These are phyloP conservation scores for Alloplasta piceator DNA, from an alignment of 2,888 invertebrate species.

Conservation along the genomic window DNA sequence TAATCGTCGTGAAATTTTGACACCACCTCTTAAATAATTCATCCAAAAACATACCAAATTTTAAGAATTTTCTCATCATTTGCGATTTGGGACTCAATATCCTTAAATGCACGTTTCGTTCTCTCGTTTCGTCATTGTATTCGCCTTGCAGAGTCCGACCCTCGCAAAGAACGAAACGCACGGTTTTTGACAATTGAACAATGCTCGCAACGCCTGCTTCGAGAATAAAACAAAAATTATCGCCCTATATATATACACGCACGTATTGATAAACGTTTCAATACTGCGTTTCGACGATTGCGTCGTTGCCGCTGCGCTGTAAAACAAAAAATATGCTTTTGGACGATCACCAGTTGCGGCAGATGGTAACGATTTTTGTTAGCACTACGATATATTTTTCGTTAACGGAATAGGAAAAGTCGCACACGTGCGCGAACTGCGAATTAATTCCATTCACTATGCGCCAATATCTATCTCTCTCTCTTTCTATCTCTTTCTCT, in stretches of 20 bases:
- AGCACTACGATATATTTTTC: slow-evolving; percentile 35
- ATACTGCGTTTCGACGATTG: slow-evolving; percentile 23
- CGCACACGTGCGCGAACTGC: slow-evolving; percentile 39
- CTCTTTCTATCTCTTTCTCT: not conserved
- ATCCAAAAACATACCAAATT: no score
- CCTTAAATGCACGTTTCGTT: slow-evolving; percentile 54
- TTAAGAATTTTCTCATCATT: no score
- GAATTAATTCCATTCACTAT: slow-evolving; percentile 54
- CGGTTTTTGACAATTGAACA: slow-evolving; percentile 58
- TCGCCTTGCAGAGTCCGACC: not conserved
- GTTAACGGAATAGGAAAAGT: slow-evolving; percentile 29
- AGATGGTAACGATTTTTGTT: slow-evolving; percentile 62
- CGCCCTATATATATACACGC: slow-evolving; percentile 9
- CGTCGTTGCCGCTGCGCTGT: slow-evolving; percentile 10
- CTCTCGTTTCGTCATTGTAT: slow-evolving; percentile 29
- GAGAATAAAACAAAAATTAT: slow-evolving; percentile 46
- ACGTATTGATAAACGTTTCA: slow-evolving; percentile 28
- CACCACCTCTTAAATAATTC: no score
- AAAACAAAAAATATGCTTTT: slow-evolving; percentile 40
- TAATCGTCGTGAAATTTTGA: no score
- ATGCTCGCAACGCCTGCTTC: slow-evolving; percentile 60
- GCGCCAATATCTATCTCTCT: not conserved
- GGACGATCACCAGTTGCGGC: slow-evolving; percentile 34
- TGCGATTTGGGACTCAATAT: no score
- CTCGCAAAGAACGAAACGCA: slow-evolving; percentile 34